Evolutionary conservation across 2,888 invertebrate genomes (phyloP), one percentile per base, ranked within the genome.

Genomic region (Archaeoteleia sp.): DNA sequence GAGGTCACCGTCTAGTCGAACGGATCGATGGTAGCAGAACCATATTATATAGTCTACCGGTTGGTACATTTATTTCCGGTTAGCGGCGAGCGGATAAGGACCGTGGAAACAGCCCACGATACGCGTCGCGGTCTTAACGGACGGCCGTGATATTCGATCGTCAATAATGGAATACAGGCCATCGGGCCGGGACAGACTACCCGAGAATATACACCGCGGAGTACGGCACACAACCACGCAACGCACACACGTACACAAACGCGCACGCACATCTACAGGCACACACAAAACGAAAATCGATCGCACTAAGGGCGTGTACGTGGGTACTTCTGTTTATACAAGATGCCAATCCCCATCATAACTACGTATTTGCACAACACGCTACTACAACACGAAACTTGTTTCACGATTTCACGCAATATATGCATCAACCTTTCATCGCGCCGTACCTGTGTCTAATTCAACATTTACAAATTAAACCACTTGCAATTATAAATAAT

Each of bases 41-140:
- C 51, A 62, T 61, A 65, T 65, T 65, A 65, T 63, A 67, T 54
- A 67, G 70, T 67, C 65, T 65, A 51, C 48, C 57, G 67, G 65
- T 54, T 57, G 60, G 65, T 65, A 54, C 57, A 65, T 70, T 67
- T 46, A 65, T 70, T 70, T 70, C 70, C 70, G 70, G 67, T 70
- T 58, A 54, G 54, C 49, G 65, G 53, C 65, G 43, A 43, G 51
- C 53, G 60, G 43, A 66, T 70, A 66, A 71, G 58, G 54, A 66
- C 58, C 65, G 57, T 66, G 65, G 72, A 67, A 71, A 67, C 65
- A 58, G 54, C 60, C 51, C 29, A 54, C 67, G 67, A 67, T 66
- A 67, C 46, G 63, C 61, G 61, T 51, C 53, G 65, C 49, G 42
- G 70, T 51, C 58, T 51, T 63, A 65, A 67, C 55, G 63, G 46